Conservation (phyloP, 1,140 invertebrate species). For the Panagrolaimus sp. region DNA sequence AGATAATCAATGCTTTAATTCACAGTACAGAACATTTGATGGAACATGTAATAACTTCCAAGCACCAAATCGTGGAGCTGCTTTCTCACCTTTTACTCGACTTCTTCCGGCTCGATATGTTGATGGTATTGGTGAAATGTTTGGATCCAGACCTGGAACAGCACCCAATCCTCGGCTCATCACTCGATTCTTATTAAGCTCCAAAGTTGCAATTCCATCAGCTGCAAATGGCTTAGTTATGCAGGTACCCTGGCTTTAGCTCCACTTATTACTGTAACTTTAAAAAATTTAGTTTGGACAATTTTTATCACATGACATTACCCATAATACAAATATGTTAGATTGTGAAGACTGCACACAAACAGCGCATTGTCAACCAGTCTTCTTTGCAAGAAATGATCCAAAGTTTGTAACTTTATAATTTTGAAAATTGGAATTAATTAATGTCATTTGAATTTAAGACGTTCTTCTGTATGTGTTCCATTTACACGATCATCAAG, state of each 20-base stretch:
- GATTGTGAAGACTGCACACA: background rate
- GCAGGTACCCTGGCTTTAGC: too few species aligned
- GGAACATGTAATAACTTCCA: conserved; percentile 43
- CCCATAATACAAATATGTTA: conserved; percentile 15
- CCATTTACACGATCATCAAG: conserved; percentile 36
- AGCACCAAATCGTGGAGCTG: conserved; percentile 36
- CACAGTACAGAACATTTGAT: conserved; percentile 36
- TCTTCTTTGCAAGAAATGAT: conserved; percentile 1
- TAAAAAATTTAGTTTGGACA: too few species aligned
- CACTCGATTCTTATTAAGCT: conserved; percentile 29
- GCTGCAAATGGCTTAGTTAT: conserved; percentile 30
- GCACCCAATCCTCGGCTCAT: conserved; percentile 29
- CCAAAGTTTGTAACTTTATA: background rate
- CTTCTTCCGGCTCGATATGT: conserved; percentile 38
- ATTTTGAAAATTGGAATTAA: background rate
- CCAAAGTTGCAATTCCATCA: conserved; percentile 26
- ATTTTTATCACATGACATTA: conserved; percentile 41
- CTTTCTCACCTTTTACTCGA: conserved; percentile 33
- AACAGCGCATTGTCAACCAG: background rate
- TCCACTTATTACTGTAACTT: too few species aligned
- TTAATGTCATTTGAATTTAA: background rate
- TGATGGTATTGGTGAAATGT: conserved; percentile 33
- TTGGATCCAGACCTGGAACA: conserved; percentile 21
- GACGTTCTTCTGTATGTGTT: conserved; percentile 24
- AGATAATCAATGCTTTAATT: conserved; percentile 34